Evolutionary conservation across 2,113 vertebrate genomes (phyloP), one percentile per base, ranked within the genome.

Genomic region (Ornithorhynchus anatinus): DNA sequence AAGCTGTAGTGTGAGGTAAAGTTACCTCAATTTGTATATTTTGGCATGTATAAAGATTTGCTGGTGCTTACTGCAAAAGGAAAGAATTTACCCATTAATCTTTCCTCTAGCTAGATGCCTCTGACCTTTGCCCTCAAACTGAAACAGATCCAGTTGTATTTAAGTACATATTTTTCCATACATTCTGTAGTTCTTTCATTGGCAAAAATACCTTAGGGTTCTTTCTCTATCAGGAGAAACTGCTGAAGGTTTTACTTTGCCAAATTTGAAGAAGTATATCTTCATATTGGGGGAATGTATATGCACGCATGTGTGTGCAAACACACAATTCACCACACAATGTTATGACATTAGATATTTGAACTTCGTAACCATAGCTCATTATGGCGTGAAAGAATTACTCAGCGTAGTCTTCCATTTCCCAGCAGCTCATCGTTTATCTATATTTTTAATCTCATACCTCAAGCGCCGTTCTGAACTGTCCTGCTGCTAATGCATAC

Each of bases 401-500:
- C 48, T 5, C 13, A 56, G 5, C 12, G n/a, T 31, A 38, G 10
- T 37, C 69, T 60, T 64, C 54, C 48, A 14, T 36, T 38, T 69
- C 47, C 59, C 36, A 27, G 31, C 42, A 72, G 22, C 11, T 19
- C 44, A 15, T 3, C 7, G 39, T 22, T 57, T 43, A 15, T 25
- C 0, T 74, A 3, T 12, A 38, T 7, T 54, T 64, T 69, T 60
- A 59, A 53, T 32, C n/a, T 15, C 65, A 1, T 92, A 92, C 91
- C 93, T 93, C 68, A 43, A 89, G 74, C 38, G 91, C 93, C 40
- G 81, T 75, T 73, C 59, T 86, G 75, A 93, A 77, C 54, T 65
- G 70, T 50, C 80, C 87, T 2, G 63, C 85, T 32, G 94, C 92
- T 51, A 58, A 43, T 0, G 60, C 37, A 0, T 94, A 94, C 84